These are phyloP conservation scores for Thamnophis sirtalis DNA, from an alignment of 2,113 vertebrate species.

Conservation along the genomic window DNA sequence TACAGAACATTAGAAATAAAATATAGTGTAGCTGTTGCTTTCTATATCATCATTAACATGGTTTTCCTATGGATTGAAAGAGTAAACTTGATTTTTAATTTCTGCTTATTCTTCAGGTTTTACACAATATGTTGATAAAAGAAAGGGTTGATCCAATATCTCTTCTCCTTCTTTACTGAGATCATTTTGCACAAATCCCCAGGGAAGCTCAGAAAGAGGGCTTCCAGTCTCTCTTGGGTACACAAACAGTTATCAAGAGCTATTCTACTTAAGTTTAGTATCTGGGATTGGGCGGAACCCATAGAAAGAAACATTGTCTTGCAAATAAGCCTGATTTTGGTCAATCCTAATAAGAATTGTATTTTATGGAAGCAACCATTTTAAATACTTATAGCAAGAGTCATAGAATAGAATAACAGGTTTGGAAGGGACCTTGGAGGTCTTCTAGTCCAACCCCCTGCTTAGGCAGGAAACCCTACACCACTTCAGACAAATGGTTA, in stretches of 20 bases:
- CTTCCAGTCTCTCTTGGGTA: not conserved
- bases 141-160: not conserved
- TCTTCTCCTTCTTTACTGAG: not conserved
- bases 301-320: not conserved
- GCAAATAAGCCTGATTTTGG: not conserved
- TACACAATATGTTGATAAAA: not conserved
- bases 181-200: not conserved
- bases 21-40: not conserved
- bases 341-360: not conserved
- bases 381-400: not conserved
- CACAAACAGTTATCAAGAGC: not conserved
- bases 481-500: too few species aligned
- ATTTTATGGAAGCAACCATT: not conserved
- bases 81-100: not conserved
- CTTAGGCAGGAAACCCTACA: too few species aligned
- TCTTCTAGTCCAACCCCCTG: too few species aligned
- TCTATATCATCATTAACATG: not conserved
- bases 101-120: not conserved
- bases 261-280: not conserved
- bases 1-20: not conserved
- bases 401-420: too few species aligned
- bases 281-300: not conserved
- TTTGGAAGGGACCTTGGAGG: too few species aligned
- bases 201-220: not conserved
- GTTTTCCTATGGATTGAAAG: not conserved